A percentile compares a stretch with the other conserved stretches of the same genome.
Conservation (phyloP, 2,797 vertebrate genomes). For the Peromyscus nudipes region DNA sequence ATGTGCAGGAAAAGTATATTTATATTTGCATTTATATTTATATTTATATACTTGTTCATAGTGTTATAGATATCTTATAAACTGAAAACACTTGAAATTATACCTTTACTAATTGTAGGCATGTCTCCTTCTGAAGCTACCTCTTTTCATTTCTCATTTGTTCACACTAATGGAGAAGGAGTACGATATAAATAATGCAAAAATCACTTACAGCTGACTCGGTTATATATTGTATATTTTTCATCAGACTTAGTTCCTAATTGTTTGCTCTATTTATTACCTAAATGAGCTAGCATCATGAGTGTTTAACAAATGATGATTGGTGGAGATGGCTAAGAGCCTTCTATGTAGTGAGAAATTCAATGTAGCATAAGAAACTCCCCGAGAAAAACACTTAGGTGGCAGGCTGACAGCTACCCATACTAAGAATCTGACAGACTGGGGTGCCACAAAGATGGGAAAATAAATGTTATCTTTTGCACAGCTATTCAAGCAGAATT, state of each 20-base stretch:
- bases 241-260: slow-evolving; percentile 77
- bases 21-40: neutral
- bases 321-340: slow-evolving; percentile 56
- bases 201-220: slow-evolving; percentile 74
- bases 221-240: slow-evolving; percentile 78
- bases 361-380: slow-evolving; percentile 36
- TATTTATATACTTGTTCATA: neutral
- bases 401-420: neutral
- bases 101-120: slow-evolving; percentile 61
- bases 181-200: slow-evolving; percentile 78
- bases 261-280: slow-evolving; percentile 80
- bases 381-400: slow-evolving; percentile 5
- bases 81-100: slow-evolving; percentile 16
- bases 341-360: slow-evolving; percentile 42
- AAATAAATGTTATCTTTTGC: neutral
- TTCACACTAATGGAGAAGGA: slow-evolving; percentile 73
- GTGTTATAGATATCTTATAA: slow-evolving; percentile 7
- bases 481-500: neutral
- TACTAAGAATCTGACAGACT: neutral
- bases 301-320: slow-evolving; percentile 75
- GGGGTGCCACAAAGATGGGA: neutral
- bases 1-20: neutral
- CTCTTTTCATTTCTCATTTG: slow-evolving; percentile 71
- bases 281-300: slow-evolving; percentile 73
- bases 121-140: slow-evolving; percentile 69